Evolutionary conservation across 2,797 vertebrate genomes (phyloP).

Genomic region (Pteropus rufus): DNA sequence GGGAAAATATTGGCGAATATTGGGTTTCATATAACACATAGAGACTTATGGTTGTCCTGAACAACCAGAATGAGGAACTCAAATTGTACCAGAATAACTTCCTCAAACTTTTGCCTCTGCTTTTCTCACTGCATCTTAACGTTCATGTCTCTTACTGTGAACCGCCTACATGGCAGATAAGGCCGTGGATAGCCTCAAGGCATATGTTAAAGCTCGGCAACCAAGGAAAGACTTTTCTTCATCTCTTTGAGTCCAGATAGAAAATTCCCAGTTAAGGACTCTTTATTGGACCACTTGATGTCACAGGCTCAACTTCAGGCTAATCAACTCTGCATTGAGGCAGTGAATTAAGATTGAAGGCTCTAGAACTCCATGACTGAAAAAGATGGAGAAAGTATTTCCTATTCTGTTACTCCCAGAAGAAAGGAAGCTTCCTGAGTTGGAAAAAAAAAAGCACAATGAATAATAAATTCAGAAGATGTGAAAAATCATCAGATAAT

Average conservation of each 20-base stretch:
- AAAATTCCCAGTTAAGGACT: neutral
- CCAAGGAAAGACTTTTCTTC: neutral
- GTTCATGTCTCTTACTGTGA: neutral
- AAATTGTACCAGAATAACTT: neutral
- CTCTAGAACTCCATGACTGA: neutral
- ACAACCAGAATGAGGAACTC: neutral
- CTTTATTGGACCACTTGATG: neutral
- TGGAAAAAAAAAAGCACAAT: neutral
- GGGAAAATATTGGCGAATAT: neutral
- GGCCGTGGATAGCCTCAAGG: neutral
- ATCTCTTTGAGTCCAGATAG: neutral
- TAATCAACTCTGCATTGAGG: neutral
- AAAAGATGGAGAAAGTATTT: neutral
- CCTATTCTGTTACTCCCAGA: neutral
- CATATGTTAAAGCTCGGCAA: neutral
- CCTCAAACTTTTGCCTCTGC: neutral
- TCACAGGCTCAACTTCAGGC: neutral
- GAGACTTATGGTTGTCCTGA: neutral
- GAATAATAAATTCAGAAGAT: neutral
- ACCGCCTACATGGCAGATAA: neutral
- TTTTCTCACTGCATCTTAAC: neutral
- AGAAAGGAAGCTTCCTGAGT: neutral
- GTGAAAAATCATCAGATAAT: neutral
- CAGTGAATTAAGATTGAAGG: neutral
- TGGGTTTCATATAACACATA: neutral